Percentiles rank a stretch among this genome's conserved stretches.
Evolutionary conservation across 2,888 invertebrate genomes (phyloP).

Genomic region (Gortyna flavago): DNA sequence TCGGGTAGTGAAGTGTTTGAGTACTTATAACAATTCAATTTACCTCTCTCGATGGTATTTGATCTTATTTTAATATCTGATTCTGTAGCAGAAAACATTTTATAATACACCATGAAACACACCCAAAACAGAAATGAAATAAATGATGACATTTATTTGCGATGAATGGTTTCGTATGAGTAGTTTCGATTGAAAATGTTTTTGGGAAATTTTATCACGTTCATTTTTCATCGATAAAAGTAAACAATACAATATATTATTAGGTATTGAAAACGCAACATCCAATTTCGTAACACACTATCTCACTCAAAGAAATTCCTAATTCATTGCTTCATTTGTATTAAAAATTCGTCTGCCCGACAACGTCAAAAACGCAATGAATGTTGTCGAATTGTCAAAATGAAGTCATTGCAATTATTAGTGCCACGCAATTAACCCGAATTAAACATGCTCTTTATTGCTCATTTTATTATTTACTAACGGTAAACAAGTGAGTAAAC

Average conservation of each 20-base stretch:
- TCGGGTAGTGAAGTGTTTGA: constrained; percentile 42
- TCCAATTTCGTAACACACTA: neutral
- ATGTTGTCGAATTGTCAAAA: neutral
- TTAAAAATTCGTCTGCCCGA: neutral
- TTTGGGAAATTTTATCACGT: neutral
- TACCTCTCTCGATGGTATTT: constrained; percentile 7
- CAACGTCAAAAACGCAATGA: neutral
- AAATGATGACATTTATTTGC: neutral
- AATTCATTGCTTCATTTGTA: neutral
- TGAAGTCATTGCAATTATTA: neutral
- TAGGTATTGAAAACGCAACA: neutral
- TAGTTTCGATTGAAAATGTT: neutral
- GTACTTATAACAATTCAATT: constrained; percentile 33
- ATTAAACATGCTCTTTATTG: neutral
- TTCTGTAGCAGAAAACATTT: neutral
- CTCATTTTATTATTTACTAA: neutral
- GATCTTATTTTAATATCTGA: constrained; percentile 16
- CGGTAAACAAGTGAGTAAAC: neutral
- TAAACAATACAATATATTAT: too few relatives aligned
- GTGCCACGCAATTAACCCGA: neutral
- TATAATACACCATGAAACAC: neutral
- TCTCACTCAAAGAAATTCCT: neutral
- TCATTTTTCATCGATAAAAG: neutral
- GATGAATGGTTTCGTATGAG: neutral
- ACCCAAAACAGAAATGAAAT: neutral